Evolutionary conservation across 1,140 invertebrate species (phyloP).

Genomic region (Sycophaga agraensis): DNA sequence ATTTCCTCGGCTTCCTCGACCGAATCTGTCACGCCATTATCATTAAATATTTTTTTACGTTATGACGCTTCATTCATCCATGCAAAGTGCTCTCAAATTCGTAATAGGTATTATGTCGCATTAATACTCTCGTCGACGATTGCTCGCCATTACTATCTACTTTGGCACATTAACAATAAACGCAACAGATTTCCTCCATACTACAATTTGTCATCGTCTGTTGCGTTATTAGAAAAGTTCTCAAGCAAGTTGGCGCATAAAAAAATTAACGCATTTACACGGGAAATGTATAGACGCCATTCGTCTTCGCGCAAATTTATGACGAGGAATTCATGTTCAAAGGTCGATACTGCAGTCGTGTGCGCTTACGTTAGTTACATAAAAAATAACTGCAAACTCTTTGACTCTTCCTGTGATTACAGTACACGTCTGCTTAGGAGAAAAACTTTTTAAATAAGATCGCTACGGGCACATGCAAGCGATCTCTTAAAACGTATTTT

Average conservation of each 20-base stretch:
- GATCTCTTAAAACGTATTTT: constrained; percentile 36
- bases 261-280: constrained; percentile 14
- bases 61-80: neutral
- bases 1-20: neutral
- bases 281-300: neutral
- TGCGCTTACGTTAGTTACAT: constrained; percentile 10
- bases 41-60: neutral
- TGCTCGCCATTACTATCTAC: constrained; percentile 10
- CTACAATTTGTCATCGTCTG: neutral
- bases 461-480: neutral
- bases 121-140: constrained; percentile 1
- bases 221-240: constrained; percentile 20
- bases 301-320: constrained; percentile 1
- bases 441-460: constrained; percentile 32
- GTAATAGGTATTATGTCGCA: neutral
- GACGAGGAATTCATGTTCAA: neutral
- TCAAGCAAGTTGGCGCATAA: constrained; percentile 14
- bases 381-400: neutral
- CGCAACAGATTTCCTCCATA: constrained; percentile 9
- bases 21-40: neutral
- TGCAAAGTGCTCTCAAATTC: neutral
- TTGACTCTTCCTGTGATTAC: neutral
- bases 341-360: neutral
- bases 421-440: neutral
- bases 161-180: constrained; percentile 28